A percentile compares a stretch with the other conserved stretches of the same genome.
Conservation (phyloP, 1,140 invertebrate species). For the Lethrus apterus region DNA sequence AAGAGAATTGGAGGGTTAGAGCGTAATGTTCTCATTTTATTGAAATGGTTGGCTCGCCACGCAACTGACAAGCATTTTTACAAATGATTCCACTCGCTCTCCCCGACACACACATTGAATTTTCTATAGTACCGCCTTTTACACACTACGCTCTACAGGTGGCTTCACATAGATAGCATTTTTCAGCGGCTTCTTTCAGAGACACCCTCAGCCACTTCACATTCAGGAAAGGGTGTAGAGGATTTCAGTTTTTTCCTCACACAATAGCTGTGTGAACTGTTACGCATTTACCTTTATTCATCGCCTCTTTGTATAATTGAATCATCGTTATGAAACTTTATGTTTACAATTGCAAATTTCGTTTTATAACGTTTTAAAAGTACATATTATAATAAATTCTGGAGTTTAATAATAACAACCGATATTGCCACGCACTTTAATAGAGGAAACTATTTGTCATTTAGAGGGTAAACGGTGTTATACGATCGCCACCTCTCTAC, state of each 20-base stretch:
- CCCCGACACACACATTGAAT: constrained; percentile 23
- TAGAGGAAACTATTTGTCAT: too few relatives aligned
- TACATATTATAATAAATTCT: too few relatives aligned
- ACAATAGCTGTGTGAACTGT: constrained; percentile 10
- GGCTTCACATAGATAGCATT: constrained; percentile 23
- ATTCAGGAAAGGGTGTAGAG: constrained; percentile 14
- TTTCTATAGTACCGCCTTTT: constrained; percentile 22
- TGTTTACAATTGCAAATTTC: too few relatives aligned
- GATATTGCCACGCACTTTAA: too few relatives aligned
- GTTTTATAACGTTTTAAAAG: too few relatives aligned
- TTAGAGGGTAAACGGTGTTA: too few relatives aligned
- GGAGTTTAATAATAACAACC: too few relatives aligned
- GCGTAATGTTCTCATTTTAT: constrained; percentile 4
- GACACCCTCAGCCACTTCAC: constrained; percentile 14
- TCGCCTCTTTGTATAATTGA: too few relatives aligned
- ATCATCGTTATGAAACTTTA: too few relatives aligned
- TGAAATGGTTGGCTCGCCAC: constrained; percentile 10
- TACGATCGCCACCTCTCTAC: too few relatives aligned
- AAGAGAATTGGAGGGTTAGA: constrained; percentile 13
- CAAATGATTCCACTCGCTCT: constrained; percentile 28
- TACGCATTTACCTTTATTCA: constrained; percentile 10
- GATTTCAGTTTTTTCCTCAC: constrained; percentile 9
- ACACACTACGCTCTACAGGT: constrained; percentile 22
- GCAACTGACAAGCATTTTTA: constrained; percentile 31
- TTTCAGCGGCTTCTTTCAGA: constrained; percentile 25